phyloP scores from a whole-genome alignment of 2,797 vertebrate genomes.

The Enteromius afrohamiltoni region DNA sequence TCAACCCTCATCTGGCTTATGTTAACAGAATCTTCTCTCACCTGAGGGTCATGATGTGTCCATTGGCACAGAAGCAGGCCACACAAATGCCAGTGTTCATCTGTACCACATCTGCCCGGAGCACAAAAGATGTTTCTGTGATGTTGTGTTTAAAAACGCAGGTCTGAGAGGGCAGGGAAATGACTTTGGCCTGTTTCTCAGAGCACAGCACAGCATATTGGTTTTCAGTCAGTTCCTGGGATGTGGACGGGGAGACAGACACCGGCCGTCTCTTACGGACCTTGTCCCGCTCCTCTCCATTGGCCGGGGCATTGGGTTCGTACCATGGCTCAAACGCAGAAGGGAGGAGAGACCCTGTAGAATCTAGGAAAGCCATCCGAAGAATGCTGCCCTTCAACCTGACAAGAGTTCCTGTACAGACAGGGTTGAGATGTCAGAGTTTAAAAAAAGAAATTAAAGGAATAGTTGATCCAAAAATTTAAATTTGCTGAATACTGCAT shows the following conservation, averaged over 20 bases:
- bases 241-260: conserved; percentile 92
- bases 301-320: conserved; percentile 87
- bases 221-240: conserved; percentile 94
- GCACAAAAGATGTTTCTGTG: conserved; percentile 96
- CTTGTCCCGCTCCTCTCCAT: conserved; percentile 91
- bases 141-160: conserved; percentile 97
- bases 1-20: not conserved
- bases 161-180: conserved; percentile 93
- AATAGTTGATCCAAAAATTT: not conserved
- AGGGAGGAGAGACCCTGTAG: conserved; percentile 85
- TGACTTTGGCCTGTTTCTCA: conserved; percentile 98
- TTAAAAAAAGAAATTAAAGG: not conserved
- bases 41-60: conserved; percentile 99
- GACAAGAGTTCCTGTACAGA: conserved; percentile 86
- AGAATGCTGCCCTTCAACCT: conserved; percentile 92
- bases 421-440: not conserved
- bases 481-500: not conserved
- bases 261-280: conserved; percentile 82
- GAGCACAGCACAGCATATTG: conserved; percentile 98
- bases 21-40: conserved; percentile 68
- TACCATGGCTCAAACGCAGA: conserved; percentile 89
- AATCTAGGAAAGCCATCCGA: conserved; percentile 93
- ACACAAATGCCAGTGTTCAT: conserved; percentile 89
- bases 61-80: conserved; percentile 98
- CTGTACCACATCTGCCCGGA: conserved; percentile 93